Conservation (phyloP, 1,140 invertebrate genomes). For the Ylistrum balloti region DNA sequence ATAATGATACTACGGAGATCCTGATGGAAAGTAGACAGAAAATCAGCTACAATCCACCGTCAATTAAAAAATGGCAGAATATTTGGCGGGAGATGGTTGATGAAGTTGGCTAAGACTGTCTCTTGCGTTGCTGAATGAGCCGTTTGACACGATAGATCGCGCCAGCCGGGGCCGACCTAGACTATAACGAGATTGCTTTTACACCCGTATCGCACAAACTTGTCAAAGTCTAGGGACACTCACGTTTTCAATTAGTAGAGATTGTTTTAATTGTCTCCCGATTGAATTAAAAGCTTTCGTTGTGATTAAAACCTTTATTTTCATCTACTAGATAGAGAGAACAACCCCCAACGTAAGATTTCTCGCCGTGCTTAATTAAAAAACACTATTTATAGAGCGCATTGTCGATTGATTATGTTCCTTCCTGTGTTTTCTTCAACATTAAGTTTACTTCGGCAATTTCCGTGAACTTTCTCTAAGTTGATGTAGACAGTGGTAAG, state of each 20-base stretch:
- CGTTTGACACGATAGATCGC: constrained; percentile 24
- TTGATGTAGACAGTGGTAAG: constrained; percentile 33
- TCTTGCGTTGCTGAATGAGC: background rate
- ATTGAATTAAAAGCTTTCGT: constrained; percentile 40
- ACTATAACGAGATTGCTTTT: constrained; percentile 39
- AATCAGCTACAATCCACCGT: background rate
- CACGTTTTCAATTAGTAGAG: constrained; percentile 33
- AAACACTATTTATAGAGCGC: constrained; percentile 34
- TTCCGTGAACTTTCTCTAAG: constrained; percentile 13
- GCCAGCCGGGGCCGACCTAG: constrained; percentile 19
- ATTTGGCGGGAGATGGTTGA: background rate
- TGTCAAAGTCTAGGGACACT: constrained; percentile 37
- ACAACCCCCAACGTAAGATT: background rate
- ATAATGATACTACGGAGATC: background rate
- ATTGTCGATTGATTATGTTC: background rate
- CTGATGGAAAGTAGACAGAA: background rate
- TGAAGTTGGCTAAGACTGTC: background rate
- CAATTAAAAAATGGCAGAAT: constrained; percentile 22
- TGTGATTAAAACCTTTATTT: constrained; percentile 40
- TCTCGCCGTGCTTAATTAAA: constrained; percentile 20
- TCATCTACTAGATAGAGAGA: constrained; percentile 32
- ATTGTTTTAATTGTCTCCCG: constrained; percentile 35
- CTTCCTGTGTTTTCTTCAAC: constrained; percentile 38
- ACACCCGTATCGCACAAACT: constrained; percentile 1
- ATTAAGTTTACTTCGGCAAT: constrained; percentile 28